Conservation (phyloP, 2,113 vertebrate species). For the Corythaeola cristata region DNA sequence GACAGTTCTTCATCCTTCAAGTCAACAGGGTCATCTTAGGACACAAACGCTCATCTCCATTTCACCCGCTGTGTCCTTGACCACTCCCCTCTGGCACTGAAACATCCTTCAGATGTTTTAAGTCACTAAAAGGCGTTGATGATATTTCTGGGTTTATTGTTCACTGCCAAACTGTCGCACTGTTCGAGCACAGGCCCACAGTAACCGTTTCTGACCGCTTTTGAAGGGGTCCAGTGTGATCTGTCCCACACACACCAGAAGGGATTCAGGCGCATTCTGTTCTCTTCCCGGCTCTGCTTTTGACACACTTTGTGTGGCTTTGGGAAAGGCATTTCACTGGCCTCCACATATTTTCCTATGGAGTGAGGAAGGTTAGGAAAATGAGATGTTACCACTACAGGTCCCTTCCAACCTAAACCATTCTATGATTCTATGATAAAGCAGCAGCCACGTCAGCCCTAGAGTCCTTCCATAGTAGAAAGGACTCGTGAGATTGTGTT, state of each 20-base stretch:
- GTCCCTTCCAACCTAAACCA: no score
- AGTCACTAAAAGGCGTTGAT: not conserved
- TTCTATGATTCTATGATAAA: no score
- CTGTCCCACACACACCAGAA: not conserved
- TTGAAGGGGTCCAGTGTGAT: not conserved
- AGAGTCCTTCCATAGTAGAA: not conserved
- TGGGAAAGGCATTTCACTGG: not conserved
- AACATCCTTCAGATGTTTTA: not conserved
- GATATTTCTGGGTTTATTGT: not conserved
- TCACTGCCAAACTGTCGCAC: not conserved
- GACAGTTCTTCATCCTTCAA: not conserved
- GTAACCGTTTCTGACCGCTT: not conserved
- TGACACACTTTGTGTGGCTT: accelerated
- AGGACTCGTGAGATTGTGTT: not conserved
- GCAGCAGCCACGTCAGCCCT: not conserved
- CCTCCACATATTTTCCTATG: accelerated
- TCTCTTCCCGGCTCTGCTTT: not conserved
- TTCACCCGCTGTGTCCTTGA: not conserved
- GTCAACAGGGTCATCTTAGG: not conserved
- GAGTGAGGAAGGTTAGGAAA: not conserved
- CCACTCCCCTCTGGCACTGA: not conserved
- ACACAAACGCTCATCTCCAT: conserved; percentile 3
- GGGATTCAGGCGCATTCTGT: accelerated
- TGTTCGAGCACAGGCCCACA: not conserved
- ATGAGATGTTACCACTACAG: not conserved